phyloP scores from a whole-genome alignment of 2,888 invertebrate genomes.

The Amphipyra tragopoginis region DNA sequence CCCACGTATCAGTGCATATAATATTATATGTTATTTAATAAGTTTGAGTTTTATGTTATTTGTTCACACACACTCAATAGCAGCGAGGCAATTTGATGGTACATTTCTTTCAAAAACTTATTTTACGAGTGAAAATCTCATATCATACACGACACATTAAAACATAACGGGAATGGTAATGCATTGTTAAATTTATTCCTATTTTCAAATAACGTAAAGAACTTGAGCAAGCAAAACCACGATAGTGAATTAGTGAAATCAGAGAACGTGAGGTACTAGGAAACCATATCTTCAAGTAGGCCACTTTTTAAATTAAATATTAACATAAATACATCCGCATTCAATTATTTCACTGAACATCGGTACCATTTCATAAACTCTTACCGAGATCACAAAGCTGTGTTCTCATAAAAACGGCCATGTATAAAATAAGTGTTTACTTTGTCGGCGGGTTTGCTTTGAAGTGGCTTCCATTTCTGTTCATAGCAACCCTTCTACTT shows the following conservation, averaged over 20 bases:
- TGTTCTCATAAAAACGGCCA: slow-evolving; percentile 78
- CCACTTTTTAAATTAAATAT: slow-evolving; percentile 50
- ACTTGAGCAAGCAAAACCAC: slow-evolving; percentile 2
- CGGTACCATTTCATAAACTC: slow-evolving; percentile 37
- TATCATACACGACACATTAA: background rate
- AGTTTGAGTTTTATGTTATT: slow-evolving; percentile 38
- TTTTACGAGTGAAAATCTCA: slow-evolving; percentile 11
- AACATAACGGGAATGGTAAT: background rate
- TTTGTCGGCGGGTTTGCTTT: slow-evolving; percentile 79
- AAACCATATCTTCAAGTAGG: slow-evolving; percentile 29
- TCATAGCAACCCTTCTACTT: slow-evolving; percentile 81
- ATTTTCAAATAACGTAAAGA: background rate
- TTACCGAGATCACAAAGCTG: slow-evolving; percentile 70
- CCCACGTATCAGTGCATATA: slow-evolving; percentile 40
- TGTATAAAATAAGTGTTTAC: slow-evolving; percentile 83
- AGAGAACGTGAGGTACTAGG: slow-evolving; percentile 14
- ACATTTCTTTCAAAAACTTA: background rate
- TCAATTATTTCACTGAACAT: slow-evolving; percentile 31
- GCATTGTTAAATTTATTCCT: background rate
- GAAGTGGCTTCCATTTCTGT: slow-evolving; percentile 86
- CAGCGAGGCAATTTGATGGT: slow-evolving; percentile 7
- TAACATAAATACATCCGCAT: slow-evolving; percentile 45
- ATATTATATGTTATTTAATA: slow-evolving; percentile 27
- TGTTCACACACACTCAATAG: slow-evolving; percentile 25
- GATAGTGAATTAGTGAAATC: background rate